phyloP scores from a whole-genome alignment of 2,797 vertebrate species.

The Micropoecilia bifurca region DNA sequence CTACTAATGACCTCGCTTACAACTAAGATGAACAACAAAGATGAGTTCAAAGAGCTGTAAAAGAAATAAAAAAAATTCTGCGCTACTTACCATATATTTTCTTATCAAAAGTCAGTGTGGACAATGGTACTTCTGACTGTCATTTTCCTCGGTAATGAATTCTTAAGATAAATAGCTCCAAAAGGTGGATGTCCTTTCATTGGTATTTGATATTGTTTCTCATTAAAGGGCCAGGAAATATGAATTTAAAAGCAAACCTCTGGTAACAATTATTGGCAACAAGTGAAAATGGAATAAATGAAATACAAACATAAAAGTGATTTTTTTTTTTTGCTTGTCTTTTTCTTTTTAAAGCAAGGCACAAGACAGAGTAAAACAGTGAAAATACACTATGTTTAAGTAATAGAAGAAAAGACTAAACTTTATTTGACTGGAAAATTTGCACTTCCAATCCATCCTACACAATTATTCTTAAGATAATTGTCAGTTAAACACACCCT shows the following conservation, averaged over 20 bases:
- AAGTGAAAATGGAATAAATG: not conserved
- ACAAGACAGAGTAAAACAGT: conserved; percentile 1
- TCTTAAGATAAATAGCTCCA: conserved; percentile 24
- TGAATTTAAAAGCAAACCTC: conserved; percentile 15
- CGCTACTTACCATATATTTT: conserved; percentile 12
- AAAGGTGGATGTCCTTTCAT: conserved; percentile 13
- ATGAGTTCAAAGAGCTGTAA: conserved; percentile 46
- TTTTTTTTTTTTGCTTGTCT: not conserved
- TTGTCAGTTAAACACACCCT: conserved; percentile 25
- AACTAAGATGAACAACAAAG: conserved; percentile 50
- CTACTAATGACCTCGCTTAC: conserved; percentile 70
- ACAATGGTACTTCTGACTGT: conserved; percentile 9
- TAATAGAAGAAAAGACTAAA: conserved; percentile 30
- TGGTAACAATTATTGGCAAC: conserved; percentile 11
- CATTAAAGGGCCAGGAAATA: not conserved
- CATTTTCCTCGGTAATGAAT: conserved; percentile 15
- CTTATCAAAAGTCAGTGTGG: conserved; percentile 44
- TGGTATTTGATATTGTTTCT: conserved; percentile 13
- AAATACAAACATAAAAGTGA: not conserved
- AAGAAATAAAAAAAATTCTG: conserved; percentile 2
- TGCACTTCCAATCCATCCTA: conserved; percentile 21
- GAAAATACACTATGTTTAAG: conserved; percentile 38
- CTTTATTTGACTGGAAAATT: conserved; percentile 35
- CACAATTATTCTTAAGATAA: conserved; percentile 50
- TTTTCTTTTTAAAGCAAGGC: not conserved